phyloP scores from a whole-genome alignment of 2,113 vertebrate species.

The Hemiscyllium ocellatum region DNA sequence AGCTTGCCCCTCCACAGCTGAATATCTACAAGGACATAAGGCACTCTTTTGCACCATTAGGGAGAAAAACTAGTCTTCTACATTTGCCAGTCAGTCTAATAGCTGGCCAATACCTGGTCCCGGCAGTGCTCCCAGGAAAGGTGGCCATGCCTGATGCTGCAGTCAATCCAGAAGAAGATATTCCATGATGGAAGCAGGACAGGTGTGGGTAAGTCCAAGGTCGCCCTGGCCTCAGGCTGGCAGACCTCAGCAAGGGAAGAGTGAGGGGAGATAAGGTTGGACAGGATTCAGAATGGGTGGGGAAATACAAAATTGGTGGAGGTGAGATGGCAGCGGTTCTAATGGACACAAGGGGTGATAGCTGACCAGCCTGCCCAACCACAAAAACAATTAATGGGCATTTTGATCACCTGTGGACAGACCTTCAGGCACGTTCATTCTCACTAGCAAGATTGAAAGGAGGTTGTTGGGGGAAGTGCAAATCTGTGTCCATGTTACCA shows the following conservation, averaged over 20 bases:
- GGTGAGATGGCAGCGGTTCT: not conserved
- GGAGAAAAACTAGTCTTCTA: not conserved
- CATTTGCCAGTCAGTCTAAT: not conserved
- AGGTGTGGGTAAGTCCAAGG: not conserved
- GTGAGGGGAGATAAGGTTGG: no score
- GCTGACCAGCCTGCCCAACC: no score
- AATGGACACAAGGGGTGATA: no score
- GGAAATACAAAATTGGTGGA: not conserved
- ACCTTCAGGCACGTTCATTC: not conserved
- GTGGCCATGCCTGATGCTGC: not conserved
- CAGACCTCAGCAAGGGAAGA: no score
- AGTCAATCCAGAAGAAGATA: not conserved
- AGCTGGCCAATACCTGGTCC: no score
- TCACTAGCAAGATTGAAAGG: not conserved
- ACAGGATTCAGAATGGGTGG: no score
- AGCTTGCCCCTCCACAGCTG: not conserved
- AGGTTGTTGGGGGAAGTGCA: not conserved
- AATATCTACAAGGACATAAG: not conserved
- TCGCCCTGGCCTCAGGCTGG: not conserved
- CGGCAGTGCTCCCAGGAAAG: not conserved
- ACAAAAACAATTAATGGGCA: no score
- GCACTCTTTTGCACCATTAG: not conserved
- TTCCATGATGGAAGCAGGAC: not conserved
- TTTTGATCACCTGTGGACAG: no score
- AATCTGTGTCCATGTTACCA: not conserved